Conservation (phyloP, 1,140 invertebrate genomes). For the Atopsyche davidsoni region DNA sequence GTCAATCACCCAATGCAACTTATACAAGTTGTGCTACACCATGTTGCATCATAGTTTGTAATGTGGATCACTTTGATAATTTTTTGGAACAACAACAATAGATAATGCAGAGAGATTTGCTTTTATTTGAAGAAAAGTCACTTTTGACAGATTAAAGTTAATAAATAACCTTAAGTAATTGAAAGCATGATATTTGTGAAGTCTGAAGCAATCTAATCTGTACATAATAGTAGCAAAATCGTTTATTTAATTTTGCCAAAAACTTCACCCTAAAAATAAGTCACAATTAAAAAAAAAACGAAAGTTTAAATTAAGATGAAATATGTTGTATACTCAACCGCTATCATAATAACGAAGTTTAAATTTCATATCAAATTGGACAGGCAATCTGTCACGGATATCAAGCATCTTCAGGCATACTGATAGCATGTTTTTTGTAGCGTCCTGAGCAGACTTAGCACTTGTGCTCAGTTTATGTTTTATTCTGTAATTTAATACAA, state of each 20-base stretch:
- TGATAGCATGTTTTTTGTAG: background rate
- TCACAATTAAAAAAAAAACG: background rate
- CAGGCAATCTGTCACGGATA: background rate
- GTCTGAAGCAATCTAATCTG: background rate
- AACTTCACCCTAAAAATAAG: no score
- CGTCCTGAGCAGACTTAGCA: background rate
- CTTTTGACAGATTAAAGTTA: background rate
- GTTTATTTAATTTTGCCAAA: background rate
- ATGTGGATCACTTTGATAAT: no score
- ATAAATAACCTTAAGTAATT: background rate
- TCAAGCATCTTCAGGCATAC: background rate
- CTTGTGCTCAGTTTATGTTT: background rate
- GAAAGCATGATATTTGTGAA: background rate
- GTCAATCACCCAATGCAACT: no score
- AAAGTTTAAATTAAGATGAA: background rate
- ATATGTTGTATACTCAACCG: slow-evolving; percentile 2
- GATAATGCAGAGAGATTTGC: no score
- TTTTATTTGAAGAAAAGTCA: background rate
- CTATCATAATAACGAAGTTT: slow-evolving; percentile 14
- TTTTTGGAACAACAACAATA: no score
- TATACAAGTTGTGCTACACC: no score
- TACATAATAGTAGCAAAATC: background rate
- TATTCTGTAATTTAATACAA: background rate
- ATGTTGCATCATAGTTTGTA: no score
- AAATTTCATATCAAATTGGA: background rate